Evolutionary conservation across 2,888 invertebrate species (phyloP).

Genomic region (Sipunculus nudus): DNA sequence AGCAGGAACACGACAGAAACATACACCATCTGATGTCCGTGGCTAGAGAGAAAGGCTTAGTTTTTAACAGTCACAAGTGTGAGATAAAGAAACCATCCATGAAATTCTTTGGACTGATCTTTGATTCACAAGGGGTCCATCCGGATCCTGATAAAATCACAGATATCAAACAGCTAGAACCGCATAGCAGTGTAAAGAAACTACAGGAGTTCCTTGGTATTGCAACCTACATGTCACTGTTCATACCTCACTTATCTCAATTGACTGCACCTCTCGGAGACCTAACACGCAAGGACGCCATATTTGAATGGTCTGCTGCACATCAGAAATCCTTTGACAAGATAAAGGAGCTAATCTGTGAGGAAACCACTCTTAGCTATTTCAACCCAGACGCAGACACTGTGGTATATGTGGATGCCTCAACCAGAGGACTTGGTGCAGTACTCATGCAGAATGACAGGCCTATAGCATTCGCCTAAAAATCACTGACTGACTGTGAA

Average conservation of each 20-base stretch:
- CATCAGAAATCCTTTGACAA: no score
- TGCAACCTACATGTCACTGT: constrained; percentile 22
- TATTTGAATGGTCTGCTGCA: constrained; percentile 21
- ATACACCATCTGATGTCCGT: constrained; percentile 1
- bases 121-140: constrained; percentile 16
- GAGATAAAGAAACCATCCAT: constrained; percentile 7
- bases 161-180: constrained; percentile 18
- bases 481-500: constrained; percentile 21
- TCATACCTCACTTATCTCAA: constrained; percentile 17
- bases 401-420: constrained; percentile 20
- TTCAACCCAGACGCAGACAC: constrained; percentile 2
- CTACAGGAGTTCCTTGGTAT: constrained; percentile 31
- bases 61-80: background rate
- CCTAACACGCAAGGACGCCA: constrained; percentile 16
- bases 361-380: no score
- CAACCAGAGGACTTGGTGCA: constrained; percentile 25
- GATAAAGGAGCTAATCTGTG: no score
- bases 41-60: constrained; percentile 2
- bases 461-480: constrained; percentile 21
- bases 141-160: constrained; percentile 30
- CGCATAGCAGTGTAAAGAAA: constrained; percentile 17
- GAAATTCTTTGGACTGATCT: constrained; percentile 28
- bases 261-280: constrained; percentile 21
- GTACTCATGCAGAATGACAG: constrained; percentile 20
- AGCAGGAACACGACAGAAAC: constrained; percentile 2